Evolutionary conservation across 2,888 invertebrate genomes (phyloP), one percentile per base, ranked within the genome.

Genomic region (Nysson spinosus): DNA sequence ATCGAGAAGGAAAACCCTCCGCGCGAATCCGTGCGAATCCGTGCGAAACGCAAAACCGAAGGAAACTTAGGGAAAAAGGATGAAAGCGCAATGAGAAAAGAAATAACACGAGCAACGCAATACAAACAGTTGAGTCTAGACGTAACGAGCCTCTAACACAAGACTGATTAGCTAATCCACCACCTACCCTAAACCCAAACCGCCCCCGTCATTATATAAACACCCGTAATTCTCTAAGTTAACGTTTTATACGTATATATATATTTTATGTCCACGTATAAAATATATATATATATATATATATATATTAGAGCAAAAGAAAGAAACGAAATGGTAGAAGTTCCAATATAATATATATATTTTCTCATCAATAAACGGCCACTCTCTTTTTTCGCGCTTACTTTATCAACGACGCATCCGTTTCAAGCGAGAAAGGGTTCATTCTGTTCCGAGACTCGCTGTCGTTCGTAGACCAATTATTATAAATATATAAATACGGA

Each of bases 131-230:
- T 79, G 78, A 83, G 81, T 83, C 76, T 86, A 83, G 79, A 84
- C 56, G 81, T 83, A 83, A 86, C 77, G 83, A 87, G 86, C 87
- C 87, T 86, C 85, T 84, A 86, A 84, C 83, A 85, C 82, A 87
- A 87, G 87, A 87, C 87, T 87, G 87, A 87, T 85, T 87, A 87
- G 86, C 85, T 86, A 85, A 85, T 83, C 83, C 83, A n/a, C n/a
- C n/a, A n/a, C n/a, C n/a, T n/a, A n/a, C n/a, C n/a, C n/a, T n/a
- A n/a, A n/a, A n/a, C n/a, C n/a, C n/a, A n/a, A n/a, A n/a, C n/a
- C n/a, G n/a, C n/a, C n/a, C n/a, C n/a, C n/a, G n/a, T n/a, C 81
- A 79, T 79, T 83, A 80, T 84, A 67, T 50, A n/a, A 56, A 85
- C 83, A 82, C 79, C 81, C 83, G 75, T 84, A 82, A n/a, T 84